Conservation (phyloP, 2,113 vertebrate species). For the Pristiophorus japonicus region DNA sequence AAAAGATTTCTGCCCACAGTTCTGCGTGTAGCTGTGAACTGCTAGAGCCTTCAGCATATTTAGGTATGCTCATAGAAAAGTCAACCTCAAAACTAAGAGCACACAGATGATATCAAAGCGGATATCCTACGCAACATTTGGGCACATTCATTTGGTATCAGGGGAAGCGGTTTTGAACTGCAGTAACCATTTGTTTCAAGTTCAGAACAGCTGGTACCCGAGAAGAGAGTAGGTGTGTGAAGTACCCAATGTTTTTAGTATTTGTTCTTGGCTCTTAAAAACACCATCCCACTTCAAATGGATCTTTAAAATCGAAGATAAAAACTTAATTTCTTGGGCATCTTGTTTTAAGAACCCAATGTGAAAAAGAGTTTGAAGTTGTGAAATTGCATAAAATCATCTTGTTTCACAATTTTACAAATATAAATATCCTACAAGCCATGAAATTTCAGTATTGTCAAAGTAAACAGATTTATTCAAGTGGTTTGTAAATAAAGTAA, state of each 20-base stretch:
- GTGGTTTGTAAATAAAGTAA: not conserved
- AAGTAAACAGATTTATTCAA: not conserved
- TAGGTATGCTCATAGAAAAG: not conserved
- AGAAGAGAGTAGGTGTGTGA: not conserved
- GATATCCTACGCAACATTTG: not conserved
- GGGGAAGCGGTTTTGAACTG: conserved; percentile 25
- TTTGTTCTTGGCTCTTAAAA: not conserved
- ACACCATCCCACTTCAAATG: not conserved
- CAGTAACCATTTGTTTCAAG: conserved; percentile 23
- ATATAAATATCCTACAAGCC: not conserved
- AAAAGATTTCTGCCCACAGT: not conserved
- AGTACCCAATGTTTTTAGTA: not conserved
- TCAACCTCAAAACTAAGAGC: not conserved
- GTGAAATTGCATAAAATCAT: not conserved
- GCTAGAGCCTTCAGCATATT: not conserved
- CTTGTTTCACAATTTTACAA: not conserved
- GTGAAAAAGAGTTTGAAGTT: not conserved
- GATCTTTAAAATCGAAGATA: not conserved
- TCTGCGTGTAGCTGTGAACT: not conserved
- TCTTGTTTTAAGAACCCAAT: not conserved
- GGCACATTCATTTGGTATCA: conserved; percentile 22
- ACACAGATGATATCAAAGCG: not conserved
- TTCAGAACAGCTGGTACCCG: not conserved
- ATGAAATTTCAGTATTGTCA: not conserved
- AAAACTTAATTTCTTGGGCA: not conserved